A percentile compares a stretch with the other conserved stretches of the same genome.
These are phyloP conservation scores for Labroides dimidiatus DNA, from an alignment of 2,797 vertebrate genomes.

Conservation along the genomic window DNA sequence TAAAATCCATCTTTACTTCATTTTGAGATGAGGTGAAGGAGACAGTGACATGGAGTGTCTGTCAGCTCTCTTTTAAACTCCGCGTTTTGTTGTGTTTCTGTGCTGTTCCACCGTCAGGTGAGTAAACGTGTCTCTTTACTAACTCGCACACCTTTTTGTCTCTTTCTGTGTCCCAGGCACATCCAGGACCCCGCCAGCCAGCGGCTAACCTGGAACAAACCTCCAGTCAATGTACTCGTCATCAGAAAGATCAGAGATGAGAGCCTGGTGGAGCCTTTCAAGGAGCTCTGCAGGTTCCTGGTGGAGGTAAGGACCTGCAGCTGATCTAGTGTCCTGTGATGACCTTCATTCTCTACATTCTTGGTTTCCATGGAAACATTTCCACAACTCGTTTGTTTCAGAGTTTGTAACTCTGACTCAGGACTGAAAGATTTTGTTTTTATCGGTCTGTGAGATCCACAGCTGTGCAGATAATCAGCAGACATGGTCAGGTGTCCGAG, in stretches of 20 bases:
- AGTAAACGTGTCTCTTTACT: slow-evolving; percentile 6
- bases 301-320: slow-evolving; percentile 76
- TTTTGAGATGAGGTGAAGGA: slow-evolving; percentile 12
- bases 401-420: neutral
- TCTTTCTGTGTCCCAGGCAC: slow-evolving; percentile 76
- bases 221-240: slow-evolving; percentile 85
- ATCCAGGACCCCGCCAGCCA: slow-evolving; percentile 89
- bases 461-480: neutral
- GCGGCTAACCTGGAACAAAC: slow-evolving; percentile 87
- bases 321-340: no score
- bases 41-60: neutral
- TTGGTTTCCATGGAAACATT: neutral
- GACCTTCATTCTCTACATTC: no score
- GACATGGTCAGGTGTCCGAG: neutral
- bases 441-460: neutral
- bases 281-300: slow-evolving; percentile 87
- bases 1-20: slow-evolving; percentile 5
- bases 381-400: neutral
- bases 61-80: neutral
- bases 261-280: slow-evolving; percentile 85
- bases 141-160: neutral
- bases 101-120: neutral
- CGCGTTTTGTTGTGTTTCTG: neutral
- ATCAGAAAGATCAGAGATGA: slow-evolving; percentile 87
- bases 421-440: neutral